Evolutionary conservation across 2,113 vertebrate genomes (phyloP).

Genomic region (Gulo gulo): DNA sequence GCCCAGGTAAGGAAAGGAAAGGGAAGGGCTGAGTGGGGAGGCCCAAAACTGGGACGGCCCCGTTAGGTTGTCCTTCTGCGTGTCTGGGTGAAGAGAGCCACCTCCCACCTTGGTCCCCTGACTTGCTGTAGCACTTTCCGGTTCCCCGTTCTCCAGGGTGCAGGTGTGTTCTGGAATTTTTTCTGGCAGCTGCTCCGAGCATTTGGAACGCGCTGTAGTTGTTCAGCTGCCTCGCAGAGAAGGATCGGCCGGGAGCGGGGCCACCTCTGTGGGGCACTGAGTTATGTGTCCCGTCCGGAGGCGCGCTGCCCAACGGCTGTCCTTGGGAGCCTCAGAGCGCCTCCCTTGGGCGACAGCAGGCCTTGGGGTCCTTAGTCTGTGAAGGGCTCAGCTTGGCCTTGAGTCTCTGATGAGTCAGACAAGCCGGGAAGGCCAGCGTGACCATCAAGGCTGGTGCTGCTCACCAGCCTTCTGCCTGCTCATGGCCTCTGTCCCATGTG

Average conservation of each 20-base stretch:
- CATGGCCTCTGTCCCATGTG: rapidly evolving
- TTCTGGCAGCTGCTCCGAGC: background rate
- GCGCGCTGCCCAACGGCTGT: background rate
- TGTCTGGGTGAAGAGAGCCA: background rate
- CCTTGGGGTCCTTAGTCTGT: background rate
- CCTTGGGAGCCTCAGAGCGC: rapidly evolving
- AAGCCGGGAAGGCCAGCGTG: background rate
- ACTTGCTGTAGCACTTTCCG: background rate
- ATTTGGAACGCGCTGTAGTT: background rate
- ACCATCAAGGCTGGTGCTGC: background rate
- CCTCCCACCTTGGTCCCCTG: background rate
- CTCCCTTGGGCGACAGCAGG: background rate
- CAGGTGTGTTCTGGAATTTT: background rate
- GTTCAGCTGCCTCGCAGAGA: background rate
- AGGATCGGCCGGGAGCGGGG: background rate
- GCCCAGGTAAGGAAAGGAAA: background rate
- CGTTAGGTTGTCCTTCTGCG: background rate
- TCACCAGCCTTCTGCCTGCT: background rate
- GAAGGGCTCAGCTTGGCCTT: background rate
- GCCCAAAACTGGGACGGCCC: rapidly evolving
- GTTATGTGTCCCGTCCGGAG: background rate
- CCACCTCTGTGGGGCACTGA: background rate
- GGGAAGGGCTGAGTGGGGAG: rapidly evolving
- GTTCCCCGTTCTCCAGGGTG: background rate
- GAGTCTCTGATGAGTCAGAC: background rate